phyloP scores from a whole-genome alignment of 2,113 vertebrate species.

The Poeciliopsis turrubarensis region DNA sequence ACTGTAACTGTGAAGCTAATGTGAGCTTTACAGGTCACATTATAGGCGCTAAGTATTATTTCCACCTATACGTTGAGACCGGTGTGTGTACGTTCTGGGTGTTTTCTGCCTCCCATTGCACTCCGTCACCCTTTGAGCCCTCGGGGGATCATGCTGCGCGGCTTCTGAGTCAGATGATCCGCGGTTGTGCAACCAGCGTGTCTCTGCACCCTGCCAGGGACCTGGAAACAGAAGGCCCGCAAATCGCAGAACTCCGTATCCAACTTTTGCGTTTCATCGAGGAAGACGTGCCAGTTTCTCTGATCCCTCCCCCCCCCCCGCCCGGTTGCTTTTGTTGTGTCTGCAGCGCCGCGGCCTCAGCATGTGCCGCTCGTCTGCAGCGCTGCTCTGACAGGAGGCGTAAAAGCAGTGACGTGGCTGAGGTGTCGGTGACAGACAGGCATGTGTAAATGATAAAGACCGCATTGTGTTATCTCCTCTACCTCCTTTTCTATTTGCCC shows the following conservation, averaged over 20 bases:
- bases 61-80: conserved; percentile 39
- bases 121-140: conserved; percentile 64
- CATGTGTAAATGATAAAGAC: conserved; percentile 77
- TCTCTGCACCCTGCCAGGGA: conserved; percentile 46
- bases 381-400: conserved; percentile 36
- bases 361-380: conserved; percentile 42
- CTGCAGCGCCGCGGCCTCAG: conserved; percentile 12
- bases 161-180: conserved; percentile 63
- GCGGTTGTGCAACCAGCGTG: conserved; percentile 60
- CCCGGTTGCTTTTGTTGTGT: conserved; percentile 7
- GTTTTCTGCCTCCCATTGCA: conserved; percentile 47
- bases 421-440: conserved; percentile 66
- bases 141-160: conserved; percentile 61
- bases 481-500: conserved; percentile 63
- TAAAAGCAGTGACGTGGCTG: conserved; percentile 58
- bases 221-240: no score
- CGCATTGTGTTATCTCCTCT: conserved; percentile 76
- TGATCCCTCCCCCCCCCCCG: no score
- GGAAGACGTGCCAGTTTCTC: neutral
- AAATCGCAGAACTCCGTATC: conserved; percentile 22
- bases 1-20: conserved; percentile 14
- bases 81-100: conserved; percentile 23
- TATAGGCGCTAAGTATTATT: conserved; percentile 38
- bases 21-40: conserved; percentile 32
- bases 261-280: neutral